Evolutionary conservation across 2,888 invertebrate genomes (phyloP).

Genomic region (Ecdyonurus torrentis): DNA sequence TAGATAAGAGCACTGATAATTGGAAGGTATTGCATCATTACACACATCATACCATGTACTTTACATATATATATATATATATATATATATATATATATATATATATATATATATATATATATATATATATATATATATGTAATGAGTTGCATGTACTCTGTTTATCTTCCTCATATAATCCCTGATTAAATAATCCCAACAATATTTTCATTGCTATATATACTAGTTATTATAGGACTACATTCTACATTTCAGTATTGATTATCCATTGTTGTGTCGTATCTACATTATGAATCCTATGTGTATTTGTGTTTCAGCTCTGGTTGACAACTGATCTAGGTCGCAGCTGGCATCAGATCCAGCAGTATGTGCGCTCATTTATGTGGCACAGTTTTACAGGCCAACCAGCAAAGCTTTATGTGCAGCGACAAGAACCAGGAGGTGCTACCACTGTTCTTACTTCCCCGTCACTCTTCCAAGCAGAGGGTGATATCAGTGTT

Average conservation of each 20-base stretch:
- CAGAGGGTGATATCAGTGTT: slow-evolving; percentile 23
- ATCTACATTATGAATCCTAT: too few species aligned
- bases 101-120: not conserved
- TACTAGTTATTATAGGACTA: too few species aligned
- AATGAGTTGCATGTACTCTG: slow-evolving; percentile 2
- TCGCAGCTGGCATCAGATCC: slow-evolving; percentile 45
- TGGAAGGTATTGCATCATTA: slow-evolving; percentile 46
- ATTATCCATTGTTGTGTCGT: too few species aligned
- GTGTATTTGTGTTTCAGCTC: too few species aligned
- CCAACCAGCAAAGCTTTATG: slow-evolving; percentile 32
- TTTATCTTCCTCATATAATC: too few species aligned
- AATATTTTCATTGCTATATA: too few species aligned
- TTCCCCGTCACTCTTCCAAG: slow-evolving; percentile 20
- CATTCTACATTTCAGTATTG: too few species aligned
- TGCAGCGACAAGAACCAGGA: slow-evolving; percentile 50
- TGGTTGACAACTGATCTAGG: slow-evolving; percentile 65
- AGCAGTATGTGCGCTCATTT: slow-evolving; percentile 60
- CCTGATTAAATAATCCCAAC: too few species aligned
- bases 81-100: too few species aligned
- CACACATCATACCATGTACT: too few species aligned
- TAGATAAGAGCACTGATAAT: slow-evolving; percentile 51
- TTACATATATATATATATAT: too few species aligned
- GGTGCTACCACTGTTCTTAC: slow-evolving; percentile 35
- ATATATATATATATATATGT: not conserved
- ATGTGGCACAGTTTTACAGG: slow-evolving; percentile 38